Base-by-base conservation (phyloP, 1,140 invertebrate genomes). In the Brachionus calyciflorus region DNA sequence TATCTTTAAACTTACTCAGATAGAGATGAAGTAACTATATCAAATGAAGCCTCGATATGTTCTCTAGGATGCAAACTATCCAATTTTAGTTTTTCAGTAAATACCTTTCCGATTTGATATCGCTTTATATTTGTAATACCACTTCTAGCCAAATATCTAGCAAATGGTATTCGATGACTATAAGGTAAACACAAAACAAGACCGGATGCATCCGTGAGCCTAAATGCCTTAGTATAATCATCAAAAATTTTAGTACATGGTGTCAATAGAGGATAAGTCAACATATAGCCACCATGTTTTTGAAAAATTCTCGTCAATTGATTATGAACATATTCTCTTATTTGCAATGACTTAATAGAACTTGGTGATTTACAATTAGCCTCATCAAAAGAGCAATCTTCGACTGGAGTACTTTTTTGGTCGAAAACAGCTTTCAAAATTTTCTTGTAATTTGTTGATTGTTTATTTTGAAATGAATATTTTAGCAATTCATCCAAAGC, bases 391-490 rank as follows among this genome's bases (percentile, higher is more conserved):
- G 69, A 73, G 12, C 46, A 44, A 14, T 73, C 69, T 12, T 73
- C 69, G 1, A 73, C 51, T 7, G n/a, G n/a, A 12, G 44, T 51
- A 55, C 37, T 28, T 37, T 73, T 73, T 55, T 73, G 69, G 6
- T 73, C 69, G 41, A 73, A 73, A 33, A 73, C 33, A 5, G 69
- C 44, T 19, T 73, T 73, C 2, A 73, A 26, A 14, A 73, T 73
- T 55, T 14, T n/a, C 19, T 73, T 73, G 24, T 73, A 73, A 41
- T 73, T 51, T 7, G 46, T 55, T 1, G 69, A 73, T 37, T 73
- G 69, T 28, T 73, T 73, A 37, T 73, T 73, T 30, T 37, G 19
- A 49, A 73, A 73, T 21, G 69, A 73, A 41, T 73, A 73, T 51
- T 73, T 19, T 12, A 73, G 24, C 46, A 73, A 41, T 24, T 73